Evolutionary conservation across 2,797 vertebrate species (phyloP).

Genomic region (Lindbergichthys nudifrons): DNA sequence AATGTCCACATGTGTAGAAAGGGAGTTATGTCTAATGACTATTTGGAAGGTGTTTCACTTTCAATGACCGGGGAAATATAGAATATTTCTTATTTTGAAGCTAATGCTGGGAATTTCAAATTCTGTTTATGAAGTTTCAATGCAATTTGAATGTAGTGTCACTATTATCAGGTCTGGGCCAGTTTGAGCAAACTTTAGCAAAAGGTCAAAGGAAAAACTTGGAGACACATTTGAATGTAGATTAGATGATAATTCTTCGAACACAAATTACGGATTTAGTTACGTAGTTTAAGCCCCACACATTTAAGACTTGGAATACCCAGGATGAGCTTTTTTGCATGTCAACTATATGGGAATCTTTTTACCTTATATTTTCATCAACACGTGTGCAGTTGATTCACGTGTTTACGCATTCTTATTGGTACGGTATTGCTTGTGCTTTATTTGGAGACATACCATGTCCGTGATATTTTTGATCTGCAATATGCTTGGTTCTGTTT

Average conservation of each 20-base stretch:
- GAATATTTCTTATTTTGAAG: not conserved
- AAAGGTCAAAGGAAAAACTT: conserved; percentile 2
- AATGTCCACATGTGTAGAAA: not conserved
- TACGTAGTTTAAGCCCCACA: not conserved
- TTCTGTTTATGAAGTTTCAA: conserved; percentile 1
- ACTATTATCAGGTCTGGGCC: not conserved
- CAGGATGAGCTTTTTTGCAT: not conserved
- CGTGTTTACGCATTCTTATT: not conserved
- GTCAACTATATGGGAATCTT: not conserved
- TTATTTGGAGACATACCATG: not conserved
- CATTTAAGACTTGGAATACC: not conserved
- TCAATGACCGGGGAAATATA: not conserved
- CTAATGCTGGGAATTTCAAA: not conserved
- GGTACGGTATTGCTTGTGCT: not conserved
- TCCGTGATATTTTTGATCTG: not conserved
- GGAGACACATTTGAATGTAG: not conserved
- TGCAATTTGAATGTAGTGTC: not conserved
- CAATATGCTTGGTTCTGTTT: conserved; percentile 1
- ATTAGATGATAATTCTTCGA: not conserved
- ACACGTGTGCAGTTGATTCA: not conserved
- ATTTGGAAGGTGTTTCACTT: not conserved
- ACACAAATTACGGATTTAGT: not conserved
- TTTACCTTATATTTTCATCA: too few species aligned
- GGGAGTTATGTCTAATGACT: not conserved
- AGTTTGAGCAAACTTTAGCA: not conserved